Percentiles rank a stretch among this genome's conserved stretches.
These are phyloP conservation scores for Drosophila nigromelanica DNA, from an alignment of 1,140 invertebrate species.

Conservation along the genomic window DNA sequence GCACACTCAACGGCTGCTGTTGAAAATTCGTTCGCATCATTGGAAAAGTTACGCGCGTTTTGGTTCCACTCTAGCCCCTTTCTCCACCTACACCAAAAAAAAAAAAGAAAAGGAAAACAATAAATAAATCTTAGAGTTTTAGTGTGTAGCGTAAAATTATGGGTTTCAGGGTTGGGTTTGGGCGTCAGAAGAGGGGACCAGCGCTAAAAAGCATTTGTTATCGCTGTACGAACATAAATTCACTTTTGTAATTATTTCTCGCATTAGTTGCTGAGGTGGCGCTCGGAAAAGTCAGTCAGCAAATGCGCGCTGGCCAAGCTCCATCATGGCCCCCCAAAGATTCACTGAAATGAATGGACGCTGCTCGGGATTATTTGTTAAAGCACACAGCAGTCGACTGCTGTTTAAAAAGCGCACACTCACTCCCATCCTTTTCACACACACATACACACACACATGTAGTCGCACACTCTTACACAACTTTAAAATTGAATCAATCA, in stretches of 20 bases:
- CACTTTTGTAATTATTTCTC: conserved; percentile 82
- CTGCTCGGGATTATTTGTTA: conserved; percentile 71
- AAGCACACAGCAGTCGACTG: conserved; percentile 62
- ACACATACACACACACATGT: conserved; percentile 22
- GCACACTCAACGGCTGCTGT: conserved; percentile 23
- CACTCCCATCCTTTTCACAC: conserved; percentile 27
- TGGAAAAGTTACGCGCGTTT: conserved; percentile 74
- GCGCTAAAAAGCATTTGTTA: conserved; percentile 80
- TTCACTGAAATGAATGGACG: conserved; percentile 64
- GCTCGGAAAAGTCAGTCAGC: conserved; percentile 64
- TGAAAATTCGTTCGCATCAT: conserved; percentile 68
- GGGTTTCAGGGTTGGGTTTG: conserved; percentile 13
- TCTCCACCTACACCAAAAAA: background rate
- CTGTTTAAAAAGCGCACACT: conserved; percentile 51
- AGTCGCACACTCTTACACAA: conserved; percentile 51
- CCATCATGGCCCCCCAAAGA: conserved; percentile 51
- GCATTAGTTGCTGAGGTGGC: conserved; percentile 78
- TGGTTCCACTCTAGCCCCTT: conserved; percentile 6
- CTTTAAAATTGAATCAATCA: conserved; percentile 84
- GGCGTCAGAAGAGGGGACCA: conserved; percentile 5
- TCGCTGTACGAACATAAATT: conserved; percentile 77
- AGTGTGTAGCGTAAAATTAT: conserved; percentile 19
- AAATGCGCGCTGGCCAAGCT: conserved; percentile 52
- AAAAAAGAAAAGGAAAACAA: conserved; percentile 14
- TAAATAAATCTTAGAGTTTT: conserved; percentile 73